Base-by-base conservation (phyloP, 2,113 vertebrate genomes). In the Potamarius usumacintae region DNA sequence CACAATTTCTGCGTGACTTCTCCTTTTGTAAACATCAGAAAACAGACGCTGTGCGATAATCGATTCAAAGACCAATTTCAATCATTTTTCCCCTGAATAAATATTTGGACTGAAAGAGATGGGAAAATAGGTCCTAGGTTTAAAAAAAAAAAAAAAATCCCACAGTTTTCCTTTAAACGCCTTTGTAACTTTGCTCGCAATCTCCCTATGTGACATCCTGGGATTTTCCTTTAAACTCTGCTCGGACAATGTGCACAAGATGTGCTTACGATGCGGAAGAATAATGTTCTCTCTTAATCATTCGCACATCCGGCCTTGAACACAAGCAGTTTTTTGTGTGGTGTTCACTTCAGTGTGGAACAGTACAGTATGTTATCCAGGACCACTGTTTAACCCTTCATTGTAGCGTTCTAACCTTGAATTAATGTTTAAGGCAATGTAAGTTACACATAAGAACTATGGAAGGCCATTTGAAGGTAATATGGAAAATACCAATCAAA, bases 221-320 rank as follows among this genome's bases (percentile, higher is more conserved):
- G 27, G 17, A 52, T 79, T 81, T 80, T 80, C 27, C 17, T 30
- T 81, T 81, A 78, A 78, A n/a, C 52, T 55, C 12, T 78, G 25
- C 25, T 55, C 25, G 1, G 12, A 22, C 53, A 12, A 12, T 0
- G 18, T 11, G 25, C 55, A 60, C n/a, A 77, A 53, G n/a, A 34
- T 58, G 27, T 80, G 7, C 53, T 79, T 30, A 77, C 0, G n/a
- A 17, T 0, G 11, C 15, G 17, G 53, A 80, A 57, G 53, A 80
- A 34, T 34, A 34, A 34, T 4, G 6, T 10, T 5, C 27, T 34
- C 55, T 20, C 7, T 58, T 34, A 58, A 55, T 80, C 50, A 9
- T 80, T 27, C 52, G n/a, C 15, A 30, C n/a, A 18, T 80, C 78
- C 55, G 55, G 58, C 78, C 78, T 80, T 80, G 55, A 57, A 27